Evolutionary conservation across 2,797 vertebrate species (phyloP).

Genomic region (Anabacerthia variegaticeps): DNA sequence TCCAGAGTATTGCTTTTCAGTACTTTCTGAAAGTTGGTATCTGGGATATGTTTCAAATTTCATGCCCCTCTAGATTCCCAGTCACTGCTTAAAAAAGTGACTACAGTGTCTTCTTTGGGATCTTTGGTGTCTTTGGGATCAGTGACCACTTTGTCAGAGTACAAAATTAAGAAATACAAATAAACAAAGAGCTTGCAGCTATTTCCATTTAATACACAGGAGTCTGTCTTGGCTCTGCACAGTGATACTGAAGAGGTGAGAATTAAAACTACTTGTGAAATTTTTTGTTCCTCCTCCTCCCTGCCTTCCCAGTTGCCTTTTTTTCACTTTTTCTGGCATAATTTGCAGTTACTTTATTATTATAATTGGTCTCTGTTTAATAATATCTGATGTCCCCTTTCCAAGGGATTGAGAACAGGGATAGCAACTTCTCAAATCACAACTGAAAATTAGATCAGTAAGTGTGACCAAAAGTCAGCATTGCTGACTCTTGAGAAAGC

Average conservation of each 20-base stretch:
- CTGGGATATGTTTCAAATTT: background rate
- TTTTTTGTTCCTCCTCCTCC: background rate
- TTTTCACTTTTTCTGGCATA: background rate
- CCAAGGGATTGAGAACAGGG: background rate
- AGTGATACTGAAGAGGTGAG: background rate
- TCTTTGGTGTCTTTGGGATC: background rate
- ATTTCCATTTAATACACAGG: constrained; percentile 5
- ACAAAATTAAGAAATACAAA: constrained; percentile 31
- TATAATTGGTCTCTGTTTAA: background rate
- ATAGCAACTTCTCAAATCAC: background rate
- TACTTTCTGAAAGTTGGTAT: background rate
- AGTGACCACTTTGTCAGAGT: background rate
- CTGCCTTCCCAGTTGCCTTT: background rate
- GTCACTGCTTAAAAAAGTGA: background rate
- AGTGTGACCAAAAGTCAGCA: background rate
- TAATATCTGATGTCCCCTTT: background rate
- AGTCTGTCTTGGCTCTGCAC: background rate
- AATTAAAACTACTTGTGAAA: background rate
- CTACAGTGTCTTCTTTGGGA: background rate
- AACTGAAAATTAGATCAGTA: background rate
- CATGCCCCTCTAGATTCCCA: background rate
- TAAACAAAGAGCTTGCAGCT: constrained; percentile 18
- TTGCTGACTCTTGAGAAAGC: background rate
- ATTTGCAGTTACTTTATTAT: background rate
- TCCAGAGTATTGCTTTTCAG: background rate